Conservation (phyloP, 2,888 invertebrate species). For the Pheosia gnoma region DNA sequence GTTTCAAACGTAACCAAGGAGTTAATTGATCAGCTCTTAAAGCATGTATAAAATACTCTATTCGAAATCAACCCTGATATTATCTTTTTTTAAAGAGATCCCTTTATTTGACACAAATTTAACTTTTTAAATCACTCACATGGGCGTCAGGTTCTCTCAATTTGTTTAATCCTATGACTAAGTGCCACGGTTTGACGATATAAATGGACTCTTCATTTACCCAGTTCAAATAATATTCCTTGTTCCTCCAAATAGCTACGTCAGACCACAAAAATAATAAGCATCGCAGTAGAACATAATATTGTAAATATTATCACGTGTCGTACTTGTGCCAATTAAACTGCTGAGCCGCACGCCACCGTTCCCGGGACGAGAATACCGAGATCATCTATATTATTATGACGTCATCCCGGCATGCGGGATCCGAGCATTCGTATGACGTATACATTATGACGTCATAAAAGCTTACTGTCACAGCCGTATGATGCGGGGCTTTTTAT, state of each 20-base stretch:
- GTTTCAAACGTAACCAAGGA: too few relatives aligned
- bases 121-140: too few relatives aligned
- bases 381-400: background rate
- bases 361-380: background rate
- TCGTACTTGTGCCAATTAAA: conserved; percentile 33
- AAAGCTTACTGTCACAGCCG: background rate
- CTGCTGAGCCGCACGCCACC: conserved; percentile 17
- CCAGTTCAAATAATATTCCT: background rate
- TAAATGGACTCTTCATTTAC: too few relatives aligned
- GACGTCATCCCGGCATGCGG: conserved; percentile 3
- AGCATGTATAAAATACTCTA: too few relatives aligned
- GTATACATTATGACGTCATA: background rate
- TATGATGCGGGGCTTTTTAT: background rate
- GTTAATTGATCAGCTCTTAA: too few relatives aligned
- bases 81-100: too few relatives aligned
- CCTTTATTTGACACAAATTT: too few relatives aligned
- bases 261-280: conserved; percentile 24
- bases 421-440: background rate
- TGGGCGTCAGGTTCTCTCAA: too few relatives aligned
- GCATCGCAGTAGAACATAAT: conserved; percentile 20
- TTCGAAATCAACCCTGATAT: too few relatives aligned
- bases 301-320: conserved; percentile 19
- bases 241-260: conserved; percentile 15
- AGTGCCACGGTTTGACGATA: too few relatives aligned
- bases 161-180: too few relatives aligned